phyloP scores from a whole-genome alignment of 2,888 invertebrate genomes.

The Tetragonula carbonaria region DNA sequence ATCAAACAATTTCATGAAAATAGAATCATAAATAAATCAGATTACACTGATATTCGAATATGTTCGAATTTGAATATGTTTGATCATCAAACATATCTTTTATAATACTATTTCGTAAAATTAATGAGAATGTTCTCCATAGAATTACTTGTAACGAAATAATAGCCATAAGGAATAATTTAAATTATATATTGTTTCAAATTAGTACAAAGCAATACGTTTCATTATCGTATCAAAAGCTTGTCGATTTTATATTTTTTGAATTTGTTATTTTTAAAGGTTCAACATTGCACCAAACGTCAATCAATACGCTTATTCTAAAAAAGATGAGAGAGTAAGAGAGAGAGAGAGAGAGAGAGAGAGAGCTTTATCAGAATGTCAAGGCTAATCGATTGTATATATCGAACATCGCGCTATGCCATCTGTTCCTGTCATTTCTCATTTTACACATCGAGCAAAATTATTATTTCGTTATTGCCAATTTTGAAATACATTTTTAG shows the following conservation, averaged over 20 bases:
- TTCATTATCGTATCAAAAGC: neutral
- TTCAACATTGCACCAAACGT: neutral
- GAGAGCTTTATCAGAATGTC: slow-evolving; percentile 18
- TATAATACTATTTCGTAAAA: neutral
- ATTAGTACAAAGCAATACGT: neutral
- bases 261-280: slow-evolving; percentile 31
- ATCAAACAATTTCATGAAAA: neutral
- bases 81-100: neutral
- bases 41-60: neutral
- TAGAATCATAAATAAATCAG: neutral
- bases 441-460: neutral
- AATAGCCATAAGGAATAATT: neutral
- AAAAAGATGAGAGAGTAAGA: slow-evolving; percentile 4
- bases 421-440: slow-evolving; percentile 13
- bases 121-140: no score
- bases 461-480: neutral
- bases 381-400: slow-evolving; percentile 5
- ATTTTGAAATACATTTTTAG: neutral
- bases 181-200: neutral
- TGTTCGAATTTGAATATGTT: neutral
- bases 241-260: neutral
- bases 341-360: neutral
- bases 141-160: neutral
- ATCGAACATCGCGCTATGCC: neutral
- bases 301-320: slow-evolving; percentile 14